phyloP scores from a whole-genome alignment of 2,797 vertebrate species.

The Rhinoraja longicauda region DNA sequence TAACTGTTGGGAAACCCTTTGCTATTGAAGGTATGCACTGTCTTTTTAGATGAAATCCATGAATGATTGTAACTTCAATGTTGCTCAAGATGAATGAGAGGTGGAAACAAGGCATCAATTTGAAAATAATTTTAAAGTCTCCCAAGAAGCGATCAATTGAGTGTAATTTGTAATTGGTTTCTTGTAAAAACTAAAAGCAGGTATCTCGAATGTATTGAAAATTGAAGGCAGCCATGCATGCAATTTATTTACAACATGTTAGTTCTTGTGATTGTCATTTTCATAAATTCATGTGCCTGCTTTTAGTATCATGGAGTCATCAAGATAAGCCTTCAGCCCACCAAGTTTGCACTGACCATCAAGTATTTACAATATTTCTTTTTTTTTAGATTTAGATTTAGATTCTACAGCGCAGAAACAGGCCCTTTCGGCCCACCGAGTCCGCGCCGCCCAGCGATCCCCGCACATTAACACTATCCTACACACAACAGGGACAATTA shows the following conservation, averaged over 20 bases:
- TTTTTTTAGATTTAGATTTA: too few species aligned
- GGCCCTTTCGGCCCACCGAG: too few species aligned
- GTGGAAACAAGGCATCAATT: not conserved
- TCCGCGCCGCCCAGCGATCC: too few species aligned
- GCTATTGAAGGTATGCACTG: slow-evolving; percentile 85
- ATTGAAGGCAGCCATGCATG: not conserved
- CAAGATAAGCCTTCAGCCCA: too few species aligned
- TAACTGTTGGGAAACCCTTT: slow-evolving; percentile 94
- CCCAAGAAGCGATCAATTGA: not conserved
- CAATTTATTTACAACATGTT: not conserved
- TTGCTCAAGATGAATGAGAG: not conserved
- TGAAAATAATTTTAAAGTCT: not conserved
- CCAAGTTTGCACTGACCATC: too few species aligned
- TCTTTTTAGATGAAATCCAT: not conserved
- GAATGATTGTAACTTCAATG: not conserved
- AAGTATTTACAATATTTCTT: too few species aligned
- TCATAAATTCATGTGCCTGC: too few species aligned
- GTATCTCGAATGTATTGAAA: not conserved
- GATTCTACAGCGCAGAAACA: too few species aligned
- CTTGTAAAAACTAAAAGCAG: not conserved
- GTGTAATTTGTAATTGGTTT: not conserved
- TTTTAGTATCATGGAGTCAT: too few species aligned
- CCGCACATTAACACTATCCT: too few species aligned
- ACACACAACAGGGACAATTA: too few species aligned
- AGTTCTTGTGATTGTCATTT: not conserved